Percentiles rank a stretch among this genome's conserved stretches.
Evolutionary conservation across 2,113 vertebrate species (phyloP).

Genomic region (Gymnobelideus leadbeateri): DNA sequence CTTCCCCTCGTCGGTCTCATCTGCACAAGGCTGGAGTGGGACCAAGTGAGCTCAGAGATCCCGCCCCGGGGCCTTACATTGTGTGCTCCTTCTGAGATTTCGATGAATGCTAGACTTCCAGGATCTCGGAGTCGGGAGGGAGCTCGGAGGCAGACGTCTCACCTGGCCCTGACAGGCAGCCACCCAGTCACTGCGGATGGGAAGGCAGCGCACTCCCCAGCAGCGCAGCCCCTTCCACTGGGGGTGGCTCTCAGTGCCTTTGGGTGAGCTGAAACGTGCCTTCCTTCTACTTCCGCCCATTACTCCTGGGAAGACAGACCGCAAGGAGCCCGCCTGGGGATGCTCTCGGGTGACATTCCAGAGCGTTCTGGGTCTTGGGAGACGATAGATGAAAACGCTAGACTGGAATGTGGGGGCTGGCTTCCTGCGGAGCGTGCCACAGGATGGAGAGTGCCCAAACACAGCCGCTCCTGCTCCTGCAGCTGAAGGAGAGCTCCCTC

Average conservation of each 20-base stretch:
- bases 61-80: not conserved
- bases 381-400: not conserved
- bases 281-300: not conserved
- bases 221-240: no score
- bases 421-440: not conserved
- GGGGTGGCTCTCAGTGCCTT: not conserved
- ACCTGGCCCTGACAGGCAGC: not conserved
- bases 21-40: not conserved
- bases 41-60: not conserved
- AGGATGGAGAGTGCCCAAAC: not conserved
- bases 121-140: not conserved
- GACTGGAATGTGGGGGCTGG: not conserved
- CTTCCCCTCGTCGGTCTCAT: not conserved
- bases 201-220: no score
- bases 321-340: not conserved
- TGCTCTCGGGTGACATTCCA: not conserved
- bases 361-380: not conserved
- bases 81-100: not conserved
- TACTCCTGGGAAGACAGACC: not conserved
- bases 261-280: not conserved
- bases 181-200: not conserved
- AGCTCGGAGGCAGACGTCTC: not conserved
- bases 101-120: not conserved
- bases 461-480: slow-evolving; percentile 12
- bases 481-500: slow-evolving; percentile 35